Base-by-base conservation (phyloP, 2,797 vertebrate species). In the Mionectes olivaceus region DNA sequence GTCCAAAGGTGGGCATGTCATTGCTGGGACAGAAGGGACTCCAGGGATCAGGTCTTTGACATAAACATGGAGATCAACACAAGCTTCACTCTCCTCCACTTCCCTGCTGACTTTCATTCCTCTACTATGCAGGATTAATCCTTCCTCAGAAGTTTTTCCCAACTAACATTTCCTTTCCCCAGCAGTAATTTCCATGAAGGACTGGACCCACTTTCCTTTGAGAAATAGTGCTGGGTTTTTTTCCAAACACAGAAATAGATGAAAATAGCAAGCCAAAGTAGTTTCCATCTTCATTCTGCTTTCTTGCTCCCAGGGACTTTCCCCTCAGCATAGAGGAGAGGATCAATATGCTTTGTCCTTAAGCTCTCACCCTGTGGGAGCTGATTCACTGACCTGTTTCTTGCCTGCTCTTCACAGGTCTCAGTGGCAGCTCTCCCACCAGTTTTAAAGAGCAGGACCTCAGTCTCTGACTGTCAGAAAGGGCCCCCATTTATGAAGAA, bases 41-140 rank as follows among this genome's bases (percentile, higher is more conserved):
- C 64, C 43, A 61, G 79, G 91, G 71, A 68, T n/a, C 76, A 78
- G 60, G 47, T 43, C 46, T 93, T 74, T 74, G 56, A 80, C 68
- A 53, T 68, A 68, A 77, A 91, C 69, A 77, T 10, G 55, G 39
- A 74, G 2, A 89, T 21, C 52, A 89, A 76, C 35, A 73, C 50
- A n/a, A 49, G 13, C 43, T 83, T 87, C 25, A 12, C 53, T 71
- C 13, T 70, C 17, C 27, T 85, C 37, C 53, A 46, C 60, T 74
- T 87, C 41, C 33, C 79, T 81, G 39, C 15, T 53, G 63, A 82
- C 32, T 79, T 88, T 75, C 46, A 39, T 71, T 41, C 49, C 28
- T 83, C 41, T 83, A 35, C 71, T 70, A 21, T 77, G 33, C 19
- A 67, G 33, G 11, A 76, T 60, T 80, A 76, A 77, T 71, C 60